Evolutionary conservation across 2,888 invertebrate species (phyloP), one percentile per base, ranked within the genome.

Genomic region (Acleris laterana): DNA sequence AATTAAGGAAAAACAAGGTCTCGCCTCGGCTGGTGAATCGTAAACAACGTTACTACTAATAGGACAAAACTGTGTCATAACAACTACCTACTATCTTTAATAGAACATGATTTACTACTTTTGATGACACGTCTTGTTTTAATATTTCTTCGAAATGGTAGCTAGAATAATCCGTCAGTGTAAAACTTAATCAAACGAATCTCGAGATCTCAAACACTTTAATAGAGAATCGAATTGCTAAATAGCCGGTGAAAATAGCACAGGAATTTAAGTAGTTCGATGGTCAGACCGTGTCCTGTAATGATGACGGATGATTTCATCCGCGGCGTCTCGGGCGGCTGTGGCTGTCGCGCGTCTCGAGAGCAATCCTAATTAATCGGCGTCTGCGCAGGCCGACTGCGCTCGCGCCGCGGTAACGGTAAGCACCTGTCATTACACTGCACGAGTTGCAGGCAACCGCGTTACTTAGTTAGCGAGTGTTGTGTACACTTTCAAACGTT

Each of bases 281-380:
- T 46, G 46, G 32, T 50, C 11, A 16, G 51, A 51, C 17, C 25
- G 32, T 59, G 50, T n/a, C 50, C 57, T 51, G 56, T 42, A 80
- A 79, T 77, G 78, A 78, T 79, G 78, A 80, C 77, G 72, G 76
- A 81, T 82, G 77, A 75, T 79, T 79, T 78, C 72, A 83, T 81
- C 74, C 64, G 75, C 71, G 67, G 69, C 72, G 75, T 78, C 72
- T 76, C 77, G 72, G 74, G 71, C 72, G 69, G 71, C 69, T 73
- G 56, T 42, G 56, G 53, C 58, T 60, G 63, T 63, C 58, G 50
- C 61, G 61, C 58, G 72, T 73, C 74, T 73, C 70, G 74, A 77
- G 72, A 74, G 74, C 77, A 62, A 74, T 78, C 72, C 74, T 80
- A 81, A 85, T 84, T 84, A 82, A 82, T 80, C 75, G 77, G 77